Evolutionary conservation across 2,113 vertebrate genomes (phyloP).

Genomic region (Nannobrachium achirus): DNA sequence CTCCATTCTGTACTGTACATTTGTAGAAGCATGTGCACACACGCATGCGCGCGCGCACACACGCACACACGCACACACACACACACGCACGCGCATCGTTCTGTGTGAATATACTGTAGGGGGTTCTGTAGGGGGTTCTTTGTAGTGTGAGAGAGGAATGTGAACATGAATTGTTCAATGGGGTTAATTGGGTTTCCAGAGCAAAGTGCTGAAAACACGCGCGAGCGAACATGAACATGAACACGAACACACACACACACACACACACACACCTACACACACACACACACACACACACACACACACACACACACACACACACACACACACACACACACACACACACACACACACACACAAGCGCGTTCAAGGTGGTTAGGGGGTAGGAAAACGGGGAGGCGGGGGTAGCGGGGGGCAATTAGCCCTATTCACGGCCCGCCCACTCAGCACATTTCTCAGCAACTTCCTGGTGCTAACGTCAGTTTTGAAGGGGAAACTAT

Average conservation of each 20-base stretch:
- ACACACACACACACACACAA: background rate
- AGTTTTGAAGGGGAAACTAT: no score
- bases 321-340: background rate
- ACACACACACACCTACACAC: background rate
- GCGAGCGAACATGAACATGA: background rate
- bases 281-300: no score
- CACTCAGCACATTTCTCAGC: no score
- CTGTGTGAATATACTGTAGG: background rate
- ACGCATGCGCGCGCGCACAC: conserved; percentile 11
- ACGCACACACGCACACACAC: conserved; percentile 21
- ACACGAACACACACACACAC: conserved; percentile 6
- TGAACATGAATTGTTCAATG: conserved; percentile 32
- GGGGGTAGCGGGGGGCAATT: no score
- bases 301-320: background rate
- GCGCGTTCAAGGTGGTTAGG: no score
- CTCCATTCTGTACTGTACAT: no score
- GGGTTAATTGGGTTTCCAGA: conserved; percentile 41
- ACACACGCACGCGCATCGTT: conserved; percentile 6
- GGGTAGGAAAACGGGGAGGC: no score
- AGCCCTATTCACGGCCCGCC: no score
- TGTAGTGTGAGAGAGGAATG: conserved; percentile 31
- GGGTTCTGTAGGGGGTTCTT: conserved; percentile 5
- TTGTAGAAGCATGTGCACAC: background rate
- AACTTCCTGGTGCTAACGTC: no score
- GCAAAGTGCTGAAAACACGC: background rate